Conservation (phyloP, 1,140 invertebrate genomes). For the Diorhabda carinulata region DNA sequence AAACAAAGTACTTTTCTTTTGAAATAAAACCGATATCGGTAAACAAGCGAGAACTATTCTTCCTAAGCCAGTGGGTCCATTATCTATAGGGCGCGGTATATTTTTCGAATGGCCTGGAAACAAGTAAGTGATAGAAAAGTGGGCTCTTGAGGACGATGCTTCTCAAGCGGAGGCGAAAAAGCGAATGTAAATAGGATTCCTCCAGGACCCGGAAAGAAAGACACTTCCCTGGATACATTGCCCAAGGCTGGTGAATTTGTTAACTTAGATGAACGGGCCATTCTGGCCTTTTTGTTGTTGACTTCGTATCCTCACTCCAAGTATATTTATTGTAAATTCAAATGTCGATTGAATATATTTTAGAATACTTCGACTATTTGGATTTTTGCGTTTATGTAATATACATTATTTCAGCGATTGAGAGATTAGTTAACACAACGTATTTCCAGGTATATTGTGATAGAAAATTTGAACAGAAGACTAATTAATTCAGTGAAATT, state of each 20-base stretch:
- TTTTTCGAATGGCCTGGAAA: slow-evolving; percentile 36
- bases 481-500: too few relatives aligned
- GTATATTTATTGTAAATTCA: too few relatives aligned
- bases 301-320: too few relatives aligned
- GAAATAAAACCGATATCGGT: not conserved
- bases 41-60: slow-evolving; percentile 25
- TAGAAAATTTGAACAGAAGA: too few relatives aligned
- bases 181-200: slow-evolving; percentile 35
- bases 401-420: too few relatives aligned
- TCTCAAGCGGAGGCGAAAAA: slow-evolving; percentile 25
- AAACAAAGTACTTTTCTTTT: slow-evolving; percentile 3
- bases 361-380: too few relatives aligned
- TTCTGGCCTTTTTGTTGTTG: not conserved
- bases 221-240: slow-evolving; percentile 27
- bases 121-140: slow-evolving; percentile 39
- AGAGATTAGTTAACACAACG: too few relatives aligned
- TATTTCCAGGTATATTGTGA: too few relatives aligned
- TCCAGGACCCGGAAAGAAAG: slow-evolving; percentile 18
- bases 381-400: too few relatives aligned
- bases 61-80: slow-evolving; percentile 26
- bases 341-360: too few relatives aligned
- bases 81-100: slow-evolving; percentile 32
- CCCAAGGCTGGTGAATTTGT: slow-evolving; percentile 26
- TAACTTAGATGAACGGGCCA: not conserved
- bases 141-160: slow-evolving; percentile 33